Percentiles rank a stretch among this genome's conserved stretches.
Evolutionary conservation across 2,888 invertebrate species (phyloP).

Genomic region (Drosophila birchii): DNA sequence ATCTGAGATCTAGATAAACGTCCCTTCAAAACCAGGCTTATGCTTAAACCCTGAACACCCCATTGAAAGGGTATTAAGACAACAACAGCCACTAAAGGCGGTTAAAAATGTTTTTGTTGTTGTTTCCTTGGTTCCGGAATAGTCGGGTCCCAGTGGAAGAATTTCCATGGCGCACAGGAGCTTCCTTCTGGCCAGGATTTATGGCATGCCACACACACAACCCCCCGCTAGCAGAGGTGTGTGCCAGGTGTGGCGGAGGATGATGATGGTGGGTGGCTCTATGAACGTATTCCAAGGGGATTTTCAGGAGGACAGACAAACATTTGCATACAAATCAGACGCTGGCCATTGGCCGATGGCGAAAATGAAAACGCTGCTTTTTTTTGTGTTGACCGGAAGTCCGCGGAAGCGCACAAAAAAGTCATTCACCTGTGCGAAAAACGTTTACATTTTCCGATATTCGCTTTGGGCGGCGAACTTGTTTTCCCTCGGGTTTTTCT

Average conservation of each 20-base stretch:
- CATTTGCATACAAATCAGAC: slow-evolving; percentile 47
- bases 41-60: not conserved
- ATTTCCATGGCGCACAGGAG: slow-evolving; percentile 37
- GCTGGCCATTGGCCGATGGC: slow-evolving; percentile 49
- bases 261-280: slow-evolving; percentile 1
- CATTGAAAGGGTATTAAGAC: slow-evolving; percentile 14
- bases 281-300: slow-evolving; percentile 9
- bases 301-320: slow-evolving; percentile 41
- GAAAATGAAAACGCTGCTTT: slow-evolving; percentile 76
- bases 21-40: not conserved
- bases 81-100: slow-evolving; percentile 25
- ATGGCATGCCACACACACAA: slow-evolving; percentile 66
- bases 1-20: not conserved
- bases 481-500: slow-evolving; percentile 36
- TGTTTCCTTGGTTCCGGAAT: slow-evolving; percentile 66
- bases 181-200: slow-evolving; percentile 62
- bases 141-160: slow-evolving; percentile 49
- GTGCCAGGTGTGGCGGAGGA: slow-evolving; percentile 23
- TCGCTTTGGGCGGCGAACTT: slow-evolving; percentile 30
- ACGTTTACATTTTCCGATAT: slow-evolving; percentile 60
- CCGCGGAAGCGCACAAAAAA: slow-evolving; percentile 77
- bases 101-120: slow-evolving; percentile 56
- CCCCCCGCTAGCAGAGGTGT: not conserved
- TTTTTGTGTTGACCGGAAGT: slow-evolving; percentile 81
- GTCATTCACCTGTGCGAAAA: slow-evolving; percentile 83